Conservation (phyloP, 2,113 vertebrate species). For the Fulica atra region DNA sequence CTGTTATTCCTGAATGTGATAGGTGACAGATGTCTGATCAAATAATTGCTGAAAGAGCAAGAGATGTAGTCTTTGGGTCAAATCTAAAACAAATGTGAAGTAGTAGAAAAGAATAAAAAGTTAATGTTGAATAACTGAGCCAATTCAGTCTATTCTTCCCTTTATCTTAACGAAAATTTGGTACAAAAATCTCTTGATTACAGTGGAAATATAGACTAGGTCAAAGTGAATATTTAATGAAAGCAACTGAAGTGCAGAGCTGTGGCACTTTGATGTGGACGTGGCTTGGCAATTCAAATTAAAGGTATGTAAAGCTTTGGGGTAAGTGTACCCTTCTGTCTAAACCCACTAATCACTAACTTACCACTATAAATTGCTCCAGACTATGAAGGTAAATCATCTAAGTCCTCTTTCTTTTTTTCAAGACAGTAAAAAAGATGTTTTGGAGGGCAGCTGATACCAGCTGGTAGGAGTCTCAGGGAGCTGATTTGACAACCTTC, state of each 20-base stretch:
- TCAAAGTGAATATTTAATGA: slow-evolving; percentile 7
- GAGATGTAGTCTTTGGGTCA: neutral
- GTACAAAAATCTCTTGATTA: slow-evolving; percentile 8
- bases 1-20: neutral
- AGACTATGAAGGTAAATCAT: neutral
- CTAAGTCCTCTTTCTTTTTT: neutral
- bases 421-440: neutral
- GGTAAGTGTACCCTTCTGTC: neutral
- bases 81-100: neutral
- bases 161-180: neutral
- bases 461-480: neutral
- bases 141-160: neutral
- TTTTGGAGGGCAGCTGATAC: neutral
- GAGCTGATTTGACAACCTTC: neutral
- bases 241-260: neutral
- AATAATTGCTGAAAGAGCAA: neutral
- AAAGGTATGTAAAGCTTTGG: neutral
- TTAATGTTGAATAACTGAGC: neutral
- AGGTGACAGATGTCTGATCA: neutral
- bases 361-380: neutral
- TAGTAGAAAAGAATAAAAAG: neutral
- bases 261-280: neutral
- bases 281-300: neutral
- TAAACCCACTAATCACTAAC: neutral
- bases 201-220: neutral